These are phyloP conservation scores for Scaptomyza parva DNA, from an alignment of 2,888 invertebrate genomes.

Conservation along the genomic window DNA sequence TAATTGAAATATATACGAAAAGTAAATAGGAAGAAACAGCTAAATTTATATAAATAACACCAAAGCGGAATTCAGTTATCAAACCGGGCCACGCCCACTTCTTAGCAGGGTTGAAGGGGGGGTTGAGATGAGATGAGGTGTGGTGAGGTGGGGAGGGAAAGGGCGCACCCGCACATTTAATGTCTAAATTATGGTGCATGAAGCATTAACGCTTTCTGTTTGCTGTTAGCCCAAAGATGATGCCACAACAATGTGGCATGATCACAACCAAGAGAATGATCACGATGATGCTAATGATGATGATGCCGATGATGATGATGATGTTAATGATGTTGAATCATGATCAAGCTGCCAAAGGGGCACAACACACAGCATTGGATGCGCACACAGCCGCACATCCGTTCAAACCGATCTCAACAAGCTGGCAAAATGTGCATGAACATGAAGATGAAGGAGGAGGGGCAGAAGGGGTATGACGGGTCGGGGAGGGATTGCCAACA, in stretches of 20 bases:
- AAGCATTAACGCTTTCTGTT: constrained; percentile 48
- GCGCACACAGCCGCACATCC: constrained; percentile 63
- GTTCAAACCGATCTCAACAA: constrained; percentile 48
- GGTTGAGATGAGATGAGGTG: too few relatives aligned
- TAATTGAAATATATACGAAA: constrained; percentile 5
- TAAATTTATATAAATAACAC: constrained; percentile 1
- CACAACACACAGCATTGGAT: not conserved
- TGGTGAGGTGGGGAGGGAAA: not conserved
- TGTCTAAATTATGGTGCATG: constrained; percentile 71
- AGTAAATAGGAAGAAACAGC: not conserved
- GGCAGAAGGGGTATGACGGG: not conserved
- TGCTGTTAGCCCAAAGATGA: constrained; percentile 36
- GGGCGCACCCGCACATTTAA: constrained; percentile 49
- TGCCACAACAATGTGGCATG: constrained; percentile 10
- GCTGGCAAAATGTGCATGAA: not conserved
- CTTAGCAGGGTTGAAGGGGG: not conserved
- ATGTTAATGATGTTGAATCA: not conserved
- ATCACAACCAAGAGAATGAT: not conserved
- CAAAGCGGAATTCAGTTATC: not conserved
- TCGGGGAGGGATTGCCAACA: not conserved
- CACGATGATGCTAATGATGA: not conserved
- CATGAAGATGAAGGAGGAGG: not conserved
- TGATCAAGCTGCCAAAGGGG: not conserved
- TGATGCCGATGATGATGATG: not conserved
- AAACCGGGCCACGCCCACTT: constrained; percentile 27